Percentiles rank a stretch among this genome's conserved stretches.
Evolutionary conservation across 2,888 invertebrate species (phyloP).

Genomic region (Nomada ferruginata): DNA sequence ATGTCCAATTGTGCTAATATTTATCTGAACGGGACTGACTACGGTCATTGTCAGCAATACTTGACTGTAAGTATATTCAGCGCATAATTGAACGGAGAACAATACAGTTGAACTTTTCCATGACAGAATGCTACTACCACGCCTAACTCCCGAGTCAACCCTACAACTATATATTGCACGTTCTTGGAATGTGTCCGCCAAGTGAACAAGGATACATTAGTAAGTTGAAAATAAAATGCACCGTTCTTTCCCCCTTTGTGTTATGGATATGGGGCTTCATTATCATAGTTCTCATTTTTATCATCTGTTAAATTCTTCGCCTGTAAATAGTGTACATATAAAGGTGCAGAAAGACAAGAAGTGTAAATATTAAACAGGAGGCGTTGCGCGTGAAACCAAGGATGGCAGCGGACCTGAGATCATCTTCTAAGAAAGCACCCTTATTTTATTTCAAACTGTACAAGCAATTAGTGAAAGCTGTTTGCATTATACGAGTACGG

Average conservation of each 20-base stretch:
- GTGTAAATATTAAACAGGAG: conserved; percentile 63
- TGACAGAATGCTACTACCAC: conserved; percentile 74
- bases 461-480: conserved; percentile 49
- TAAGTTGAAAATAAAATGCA: conserved; percentile 57
- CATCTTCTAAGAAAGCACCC: background rate
- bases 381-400: conserved; percentile 21
- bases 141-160: conserved; percentile 61
- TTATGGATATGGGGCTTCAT: background rate
- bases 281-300: no score
- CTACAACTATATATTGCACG: conserved; percentile 77
- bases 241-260: no score
- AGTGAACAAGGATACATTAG: conserved; percentile 80
- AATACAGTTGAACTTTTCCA: background rate
- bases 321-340: conserved; percentile 66
- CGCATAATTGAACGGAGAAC: background rate
- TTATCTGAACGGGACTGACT: conserved; percentile 77
- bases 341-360: conserved; percentile 43
- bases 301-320: background rate
- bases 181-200: conserved; percentile 80
- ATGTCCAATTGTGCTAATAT: conserved; percentile 75
- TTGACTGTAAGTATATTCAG: conserved; percentile 66
- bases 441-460: conserved; percentile 51
- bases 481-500: conserved; percentile 68
- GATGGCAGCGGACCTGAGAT: background rate
- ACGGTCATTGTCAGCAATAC: conserved; percentile 77